These are phyloP conservation scores for Macrocentrus cingulum DNA, from an alignment of 1,140 invertebrate genomes.

Conservation along the genomic window DNA sequence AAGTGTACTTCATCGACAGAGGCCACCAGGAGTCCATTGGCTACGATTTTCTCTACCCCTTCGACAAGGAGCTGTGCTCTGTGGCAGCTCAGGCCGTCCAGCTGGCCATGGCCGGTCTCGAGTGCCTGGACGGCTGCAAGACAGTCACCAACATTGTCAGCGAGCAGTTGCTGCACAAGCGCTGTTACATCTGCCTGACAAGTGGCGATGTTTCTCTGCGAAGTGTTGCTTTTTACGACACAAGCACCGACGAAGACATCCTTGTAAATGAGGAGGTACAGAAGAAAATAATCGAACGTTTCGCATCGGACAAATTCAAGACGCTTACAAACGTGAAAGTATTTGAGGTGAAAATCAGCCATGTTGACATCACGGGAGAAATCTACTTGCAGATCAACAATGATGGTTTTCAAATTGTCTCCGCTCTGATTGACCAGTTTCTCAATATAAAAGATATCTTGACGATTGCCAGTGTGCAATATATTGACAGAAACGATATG, in stretches of 20 bases:
- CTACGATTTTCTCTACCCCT: too few species aligned
- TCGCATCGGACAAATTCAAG: background rate
- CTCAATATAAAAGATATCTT: slow-evolving; percentile 26
- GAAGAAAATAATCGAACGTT: slow-evolving; percentile 14
- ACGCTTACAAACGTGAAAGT: slow-evolving; percentile 45
- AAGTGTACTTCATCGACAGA: too few species aligned
- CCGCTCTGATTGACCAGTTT: slow-evolving; percentile 40
- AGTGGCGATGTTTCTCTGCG: slow-evolving; percentile 21
- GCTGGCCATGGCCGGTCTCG: too few species aligned
- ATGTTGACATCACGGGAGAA: slow-evolving; percentile 51
- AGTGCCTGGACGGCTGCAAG: too few species aligned
- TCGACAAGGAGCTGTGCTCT: too few species aligned
- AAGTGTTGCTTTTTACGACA: slow-evolving; percentile 38
- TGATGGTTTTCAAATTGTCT: slow-evolving; percentile 44
- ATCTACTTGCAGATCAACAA: slow-evolving; percentile 57
- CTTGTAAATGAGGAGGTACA: slow-evolving; percentile 44
- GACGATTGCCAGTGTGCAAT: slow-evolving; percentile 28
- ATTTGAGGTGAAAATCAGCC: slow-evolving; percentile 51
- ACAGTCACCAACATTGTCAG: slow-evolving; percentile 31
- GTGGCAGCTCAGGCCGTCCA: too few species aligned
- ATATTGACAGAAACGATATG: slow-evolving; percentile 33
- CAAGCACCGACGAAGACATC: slow-evolving; percentile 32
- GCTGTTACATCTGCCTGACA: slow-evolving; percentile 28
- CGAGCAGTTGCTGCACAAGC: slow-evolving; percentile 32
- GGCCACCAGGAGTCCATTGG: too few species aligned